Conservation (phyloP, 1,140 invertebrate species). For the Sinonovacula constricta region DNA sequence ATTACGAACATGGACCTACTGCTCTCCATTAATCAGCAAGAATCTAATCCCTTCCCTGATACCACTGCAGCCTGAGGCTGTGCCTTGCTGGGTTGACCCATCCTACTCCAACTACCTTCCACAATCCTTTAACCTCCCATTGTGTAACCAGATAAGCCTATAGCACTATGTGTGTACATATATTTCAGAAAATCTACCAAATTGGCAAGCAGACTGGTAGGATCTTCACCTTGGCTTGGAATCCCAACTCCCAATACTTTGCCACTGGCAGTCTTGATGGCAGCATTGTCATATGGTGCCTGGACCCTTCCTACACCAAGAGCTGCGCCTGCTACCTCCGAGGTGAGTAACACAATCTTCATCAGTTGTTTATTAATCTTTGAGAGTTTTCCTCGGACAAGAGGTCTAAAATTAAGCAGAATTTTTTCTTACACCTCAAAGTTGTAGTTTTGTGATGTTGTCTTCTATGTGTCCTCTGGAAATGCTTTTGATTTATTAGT, state of each 20-base stretch:
- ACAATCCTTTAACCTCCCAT: neutral
- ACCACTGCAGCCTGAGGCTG: too few relatives aligned
- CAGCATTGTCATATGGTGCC: conserved; percentile 26
- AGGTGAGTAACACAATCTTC: too few relatives aligned
- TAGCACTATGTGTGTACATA: neutral
- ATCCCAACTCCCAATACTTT: conserved; percentile 17
- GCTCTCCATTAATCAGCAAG: neutral
- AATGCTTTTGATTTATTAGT: too few relatives aligned
- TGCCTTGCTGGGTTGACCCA: neutral
- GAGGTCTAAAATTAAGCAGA: too few relatives aligned
- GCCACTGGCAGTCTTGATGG: conserved; percentile 47
- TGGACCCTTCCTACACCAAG: neutral
- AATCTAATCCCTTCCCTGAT: too few relatives aligned
- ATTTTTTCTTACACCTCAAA: too few relatives aligned
- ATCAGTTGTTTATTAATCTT: too few relatives aligned
- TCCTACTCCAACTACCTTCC: neutral
- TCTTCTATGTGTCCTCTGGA: too few relatives aligned
- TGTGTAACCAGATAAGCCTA: neutral
- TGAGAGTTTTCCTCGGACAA: too few relatives aligned
- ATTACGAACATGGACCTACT: neutral
- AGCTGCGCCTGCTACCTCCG: too few relatives aligned
- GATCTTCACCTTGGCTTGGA: conserved; percentile 26
- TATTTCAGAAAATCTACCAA: conserved; percentile 27
- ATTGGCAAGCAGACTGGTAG: conserved; percentile 22
- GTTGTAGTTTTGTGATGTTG: too few relatives aligned